Evolutionary conservation across 2,797 vertebrate genomes (phyloP), one percentile per base, ranked within the genome.

Genomic region (Coendou prehensilis): DNA sequence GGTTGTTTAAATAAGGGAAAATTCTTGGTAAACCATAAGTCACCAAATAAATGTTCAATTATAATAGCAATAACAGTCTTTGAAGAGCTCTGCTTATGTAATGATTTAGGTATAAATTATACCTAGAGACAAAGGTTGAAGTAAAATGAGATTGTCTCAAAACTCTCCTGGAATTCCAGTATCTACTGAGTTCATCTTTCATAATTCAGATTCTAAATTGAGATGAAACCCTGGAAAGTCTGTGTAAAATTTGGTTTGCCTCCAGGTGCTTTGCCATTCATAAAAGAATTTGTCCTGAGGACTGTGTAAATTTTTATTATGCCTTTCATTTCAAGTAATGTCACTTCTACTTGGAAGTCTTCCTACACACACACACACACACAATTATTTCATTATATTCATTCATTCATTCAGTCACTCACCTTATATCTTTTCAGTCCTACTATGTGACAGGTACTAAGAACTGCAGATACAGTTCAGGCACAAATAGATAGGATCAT

Each of bases 181-280:
- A 1, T 83, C 26, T 75, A 47, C 76, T 95, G 61, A 90, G n/a
- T 9, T 73, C 37, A 85, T 82, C 75, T 56, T 95, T 92, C 52
- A 63, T 26, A 95, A 96, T 84, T 95, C 63, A 95, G 37, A 87
- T 82, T 91, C 33, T 92, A 82, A 89, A 80, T 14, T 45, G 69
- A 92, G 52, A 90, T 7, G 45, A 94, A 81, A 64, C 2, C 6
- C 37, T 64, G 20, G 33, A 73, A 56, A 52, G 57, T 64, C 41
- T 89, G 33, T 33, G 8, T 37, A 79, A 89, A 61, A 82, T 79
- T 83, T 91, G 15, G 11, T 76, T 87, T 80, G 28, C 59, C 23
- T 84, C 45, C 8, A 41, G 59, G 28, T 1, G 56, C 10, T 69
- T 81, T 89, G n/a, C 75, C 9, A 81, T 92, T 92, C 26, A 64